These are phyloP conservation scores for Orius insidiosus DNA, from an alignment of 1,140 invertebrate genomes.

Conservation along the genomic window DNA sequence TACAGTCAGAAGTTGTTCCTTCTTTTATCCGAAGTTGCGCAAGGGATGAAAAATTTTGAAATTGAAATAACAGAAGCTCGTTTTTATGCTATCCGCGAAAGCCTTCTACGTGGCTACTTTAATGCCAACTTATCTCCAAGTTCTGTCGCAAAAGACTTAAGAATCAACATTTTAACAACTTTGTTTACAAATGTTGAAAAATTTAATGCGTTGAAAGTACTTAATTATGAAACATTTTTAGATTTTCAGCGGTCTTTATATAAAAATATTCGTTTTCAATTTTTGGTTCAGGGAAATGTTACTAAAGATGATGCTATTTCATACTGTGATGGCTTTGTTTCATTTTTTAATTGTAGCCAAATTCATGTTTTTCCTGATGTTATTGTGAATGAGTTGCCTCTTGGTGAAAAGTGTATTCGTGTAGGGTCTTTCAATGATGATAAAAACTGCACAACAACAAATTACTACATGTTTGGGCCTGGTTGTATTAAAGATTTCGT, in stretches of 20 bases:
- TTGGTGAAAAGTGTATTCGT: conserved; percentile 43
- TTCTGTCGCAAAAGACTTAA: conserved; percentile 45
- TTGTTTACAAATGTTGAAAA: conserved; percentile 46
- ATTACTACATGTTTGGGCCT: conserved; percentile 71
- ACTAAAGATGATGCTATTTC: conserved; percentile 36
- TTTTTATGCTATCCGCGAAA: conserved; percentile 25
- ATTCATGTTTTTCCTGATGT: conserved; percentile 21
- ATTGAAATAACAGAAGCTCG: conserved; percentile 21
- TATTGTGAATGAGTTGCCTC: conserved; percentile 38
- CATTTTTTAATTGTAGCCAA: conserved; percentile 24
- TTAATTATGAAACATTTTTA: conserved; percentile 39
- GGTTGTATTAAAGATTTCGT: conserved; percentile 42
- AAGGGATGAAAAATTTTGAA: conserved; percentile 23
- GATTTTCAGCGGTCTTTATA: conserved; percentile 37
- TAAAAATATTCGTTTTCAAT: conserved; percentile 43
- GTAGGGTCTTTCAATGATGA: conserved; percentile 57
- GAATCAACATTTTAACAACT: conserved; percentile 37
- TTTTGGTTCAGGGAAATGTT: conserved; percentile 60
- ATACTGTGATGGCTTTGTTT: conserved; percentile 23
- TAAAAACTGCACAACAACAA: conserved; percentile 66
- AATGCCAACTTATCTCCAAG: conserved; percentile 54
- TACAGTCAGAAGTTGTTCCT: conserved; percentile 54
- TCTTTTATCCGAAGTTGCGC: conserved; percentile 24
- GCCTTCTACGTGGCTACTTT: conserved; percentile 42
- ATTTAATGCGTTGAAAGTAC: conserved; percentile 36